These are phyloP conservation scores for Blastobasis lacticolella DNA, from an alignment of 2,888 invertebrate genomes.

Conservation along the genomic window DNA sequence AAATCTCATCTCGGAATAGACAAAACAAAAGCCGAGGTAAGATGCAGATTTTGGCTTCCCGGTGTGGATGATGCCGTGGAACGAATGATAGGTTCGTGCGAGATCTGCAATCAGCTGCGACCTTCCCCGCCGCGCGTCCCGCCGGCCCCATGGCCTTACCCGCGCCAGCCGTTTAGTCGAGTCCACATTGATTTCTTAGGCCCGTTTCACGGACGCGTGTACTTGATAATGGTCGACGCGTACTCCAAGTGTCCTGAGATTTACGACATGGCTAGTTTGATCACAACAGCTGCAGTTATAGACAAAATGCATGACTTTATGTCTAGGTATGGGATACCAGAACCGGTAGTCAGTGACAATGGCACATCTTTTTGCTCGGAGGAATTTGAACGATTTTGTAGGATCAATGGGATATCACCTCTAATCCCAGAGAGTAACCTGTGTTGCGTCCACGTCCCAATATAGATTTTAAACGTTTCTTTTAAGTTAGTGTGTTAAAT, in stretches of 20 bases:
- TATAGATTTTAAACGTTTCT: too few species aligned
- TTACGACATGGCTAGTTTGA: background rate
- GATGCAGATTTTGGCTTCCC: constrained; percentile 17
- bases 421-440: too few species aligned
- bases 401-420: constrained; percentile 2
- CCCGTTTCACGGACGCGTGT: constrained; percentile 6
- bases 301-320: constrained; percentile 4
- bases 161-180: background rate
- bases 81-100: constrained; percentile 10
- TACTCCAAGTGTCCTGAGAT: constrained; percentile 10
- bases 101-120: constrained; percentile 1
- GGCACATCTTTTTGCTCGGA: constrained; percentile 6
- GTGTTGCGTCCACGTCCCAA: too few species aligned
- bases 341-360: constrained; percentile 8
- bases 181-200: constrained; percentile 11
- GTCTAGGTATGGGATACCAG: constrained; percentile 7
- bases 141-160: too few species aligned
- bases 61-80: constrained; percentile 10
- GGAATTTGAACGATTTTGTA: constrained; percentile 7
- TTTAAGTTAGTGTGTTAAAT: too few species aligned
- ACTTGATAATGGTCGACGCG: constrained; percentile 8
- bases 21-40: constrained; percentile 21
- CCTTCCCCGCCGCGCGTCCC: too few species aligned
- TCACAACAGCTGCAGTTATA: background rate
- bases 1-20: constrained; percentile 20